A percentile compares a stretch with the other conserved stretches of the same genome.
Conservation (phyloP, 2,113 vertebrate genomes). For the Holacanthus passer region DNA sequence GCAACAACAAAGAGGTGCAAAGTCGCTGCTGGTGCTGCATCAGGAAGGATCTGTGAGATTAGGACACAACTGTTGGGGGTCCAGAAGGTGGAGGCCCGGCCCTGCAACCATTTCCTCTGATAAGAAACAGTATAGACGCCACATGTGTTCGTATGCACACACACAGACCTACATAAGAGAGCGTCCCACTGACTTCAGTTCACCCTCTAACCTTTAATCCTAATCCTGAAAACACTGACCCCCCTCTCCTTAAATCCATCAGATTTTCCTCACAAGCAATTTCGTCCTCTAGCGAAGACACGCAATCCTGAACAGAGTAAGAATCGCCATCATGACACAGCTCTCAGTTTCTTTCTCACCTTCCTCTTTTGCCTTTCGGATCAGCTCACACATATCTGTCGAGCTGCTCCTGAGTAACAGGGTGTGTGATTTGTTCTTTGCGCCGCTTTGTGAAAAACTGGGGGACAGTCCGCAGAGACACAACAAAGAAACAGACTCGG, state of each 20-base stretch:
- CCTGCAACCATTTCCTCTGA: conserved; percentile 27
- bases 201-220: conserved; percentile 28
- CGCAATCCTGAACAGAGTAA: background rate
- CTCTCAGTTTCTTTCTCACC: background rate
- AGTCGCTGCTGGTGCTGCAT: background rate
- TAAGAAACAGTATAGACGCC: background rate
- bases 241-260: conserved; percentile 13
- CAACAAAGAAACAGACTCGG: background rate
- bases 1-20: conserved; percentile 50
- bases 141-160: background rate
- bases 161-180: background rate
- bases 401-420: background rate
- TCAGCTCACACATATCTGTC: background rate
- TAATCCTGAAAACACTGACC: conserved; percentile 21
- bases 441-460: conserved; percentile 28
- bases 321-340: background rate
- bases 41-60: conserved; percentile 30
- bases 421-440: conserved; percentile 17
- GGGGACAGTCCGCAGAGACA: background rate
- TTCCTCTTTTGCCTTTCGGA: conserved; percentile 18
- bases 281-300: background rate
- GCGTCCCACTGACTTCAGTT: background rate
- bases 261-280: conserved; percentile 17
- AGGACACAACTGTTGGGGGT: conserved; percentile 12
- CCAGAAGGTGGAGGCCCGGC: background rate